phyloP scores from a whole-genome alignment of 2,888 invertebrate species.

The Selenia dentaria region DNA sequence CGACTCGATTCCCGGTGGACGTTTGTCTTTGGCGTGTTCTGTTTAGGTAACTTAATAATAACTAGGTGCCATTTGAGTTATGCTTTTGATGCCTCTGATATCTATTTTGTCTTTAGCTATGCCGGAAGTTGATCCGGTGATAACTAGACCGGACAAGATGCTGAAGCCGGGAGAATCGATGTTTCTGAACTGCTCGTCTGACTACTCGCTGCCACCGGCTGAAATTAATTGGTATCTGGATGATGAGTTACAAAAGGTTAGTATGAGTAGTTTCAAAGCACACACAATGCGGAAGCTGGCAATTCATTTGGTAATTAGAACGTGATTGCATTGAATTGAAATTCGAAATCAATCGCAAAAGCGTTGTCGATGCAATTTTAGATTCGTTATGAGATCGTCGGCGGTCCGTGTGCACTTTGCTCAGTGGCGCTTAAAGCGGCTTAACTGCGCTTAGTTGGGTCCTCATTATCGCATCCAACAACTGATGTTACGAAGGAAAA shows the following conservation, averaged over 20 bases:
- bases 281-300: conserved; percentile 7
- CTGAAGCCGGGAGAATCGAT: conserved; percentile 75
- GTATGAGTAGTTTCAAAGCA: conserved; percentile 32
- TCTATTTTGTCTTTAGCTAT: conserved; percentile 64
- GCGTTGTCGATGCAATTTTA: conserved; percentile 33
- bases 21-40: conserved; percentile 34
- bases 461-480: conserved; percentile 21
- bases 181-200: conserved; percentile 74
- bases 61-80: conserved; percentile 36
- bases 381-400: conserved; percentile 32
- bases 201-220: conserved; percentile 74
- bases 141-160: conserved; percentile 71
- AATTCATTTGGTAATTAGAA: conserved; percentile 34
- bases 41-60: conserved; percentile 38
- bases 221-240: conserved; percentile 81
- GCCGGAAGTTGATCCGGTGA: conserved; percentile 72
- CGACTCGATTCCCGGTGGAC: conserved; percentile 41
- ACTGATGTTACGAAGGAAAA: conserved; percentile 3
- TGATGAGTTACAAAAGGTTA: conserved; percentile 74
- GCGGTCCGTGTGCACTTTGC: conserved; percentile 19
- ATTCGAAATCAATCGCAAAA: conserved; percentile 28
- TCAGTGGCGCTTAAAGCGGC: conserved; percentile 22
- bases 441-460: conserved; percentile 18
- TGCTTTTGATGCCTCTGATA: conserved; percentile 35
- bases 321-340: conserved; percentile 27